Base-by-base conservation (phyloP, 1,140 invertebrate genomes). In the Drosophila arizonae region DNA sequence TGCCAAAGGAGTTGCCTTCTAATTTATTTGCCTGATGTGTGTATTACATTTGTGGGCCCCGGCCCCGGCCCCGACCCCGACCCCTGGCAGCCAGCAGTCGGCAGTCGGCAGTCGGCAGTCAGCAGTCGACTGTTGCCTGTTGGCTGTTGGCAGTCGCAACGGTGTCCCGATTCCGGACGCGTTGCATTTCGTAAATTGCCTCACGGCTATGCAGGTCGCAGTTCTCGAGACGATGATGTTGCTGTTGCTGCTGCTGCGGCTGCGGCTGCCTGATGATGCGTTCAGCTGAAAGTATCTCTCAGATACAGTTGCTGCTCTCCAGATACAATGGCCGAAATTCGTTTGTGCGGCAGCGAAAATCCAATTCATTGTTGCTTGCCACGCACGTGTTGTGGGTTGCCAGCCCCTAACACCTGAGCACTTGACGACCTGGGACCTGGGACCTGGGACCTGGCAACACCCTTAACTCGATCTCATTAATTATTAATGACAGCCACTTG, bases 1-100 rank as follows among this genome's bases (percentile, higher is more conserved):
- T 80, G 70, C 85, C 84, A 74, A 71, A 88, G 84, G 84, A 88
- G 84, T 88, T 88, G 84, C 84, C 77, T 80, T 90, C 85, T 89
- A 88, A 90, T 90, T 90, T 90, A 90, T 90, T 90, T 87, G 84
- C 88, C 74, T 85, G 88, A 90, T 85, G 82, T 90, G 78, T 90
- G 82, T 90, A 90, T 90, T 90, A 81, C 81, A 90, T 90, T 77
- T 86, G 67, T 74, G 79, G 63, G 43, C n/a, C n/a, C 15, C 43
- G 43, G 8, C 52, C 17, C 17, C 17, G 63, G 43, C n/a, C n/a
- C 21, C 21, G 21, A 24, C 21, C 33, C 41, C 64, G 56, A 45
- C 36, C 54, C 46, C 45, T 33, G 21, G 15, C 55, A 41, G 46
- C 46, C 24, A 8, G 45, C 50, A 55, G 60, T 41, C 39, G 0